phyloP scores from a whole-genome alignment of 2,888 invertebrate species.

The Lysandra bellargus region DNA sequence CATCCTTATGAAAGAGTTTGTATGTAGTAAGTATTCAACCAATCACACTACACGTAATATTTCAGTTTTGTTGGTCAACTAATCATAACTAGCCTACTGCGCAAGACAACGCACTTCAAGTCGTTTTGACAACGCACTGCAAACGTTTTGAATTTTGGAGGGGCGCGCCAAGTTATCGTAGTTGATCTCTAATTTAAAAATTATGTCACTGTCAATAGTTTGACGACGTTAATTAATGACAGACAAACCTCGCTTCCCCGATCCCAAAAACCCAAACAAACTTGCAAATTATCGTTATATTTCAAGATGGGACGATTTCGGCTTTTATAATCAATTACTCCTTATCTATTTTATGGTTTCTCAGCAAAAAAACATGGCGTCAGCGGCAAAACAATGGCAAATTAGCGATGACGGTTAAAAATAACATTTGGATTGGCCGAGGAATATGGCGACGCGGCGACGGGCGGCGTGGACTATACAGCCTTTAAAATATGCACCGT shows the following conservation, averaged over 20 bases:
- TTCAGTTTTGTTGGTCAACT: too few species aligned
- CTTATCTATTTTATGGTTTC: slow-evolving; percentile 78
- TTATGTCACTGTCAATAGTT: background rate
- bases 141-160: too few species aligned
- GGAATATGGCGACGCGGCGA: slow-evolving; percentile 44
- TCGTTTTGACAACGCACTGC: too few species aligned
- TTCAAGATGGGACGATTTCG: slow-evolving; percentile 46
- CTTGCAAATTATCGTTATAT: slow-evolving; percentile 33
- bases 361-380: slow-evolving; percentile 71
- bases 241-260: background rate
- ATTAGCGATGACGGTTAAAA: slow-evolving; percentile 79
- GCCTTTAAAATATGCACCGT: slow-evolving; percentile 44
- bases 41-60: too few species aligned
- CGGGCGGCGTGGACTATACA: slow-evolving; percentile 53
- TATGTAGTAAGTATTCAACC: too few species aligned
- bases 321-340: slow-evolving; percentile 70
- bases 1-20: too few species aligned
- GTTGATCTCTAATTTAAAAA: background rate
- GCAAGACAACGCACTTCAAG: too few species aligned
- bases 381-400: slow-evolving; percentile 76
- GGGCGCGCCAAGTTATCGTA: too few species aligned
- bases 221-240: background rate
- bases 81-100: too few species aligned
- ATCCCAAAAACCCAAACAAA: slow-evolving; percentile 34
- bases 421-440: slow-evolving; percentile 64